Conservation (phyloP, 2,797 vertebrate species). For the Gymnothorax reevesii region DNA sequence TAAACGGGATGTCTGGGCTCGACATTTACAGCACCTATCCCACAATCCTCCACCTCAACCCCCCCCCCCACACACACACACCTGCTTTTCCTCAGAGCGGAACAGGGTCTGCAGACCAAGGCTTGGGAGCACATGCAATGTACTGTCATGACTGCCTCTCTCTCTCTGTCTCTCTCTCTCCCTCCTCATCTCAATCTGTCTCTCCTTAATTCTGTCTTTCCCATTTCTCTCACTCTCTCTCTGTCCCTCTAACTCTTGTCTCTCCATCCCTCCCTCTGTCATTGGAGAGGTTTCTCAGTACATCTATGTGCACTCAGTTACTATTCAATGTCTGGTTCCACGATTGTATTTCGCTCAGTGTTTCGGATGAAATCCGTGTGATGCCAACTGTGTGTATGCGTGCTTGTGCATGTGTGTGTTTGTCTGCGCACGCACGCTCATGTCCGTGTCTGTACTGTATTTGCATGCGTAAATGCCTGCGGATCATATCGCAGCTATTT, state of each 20-base stretch:
- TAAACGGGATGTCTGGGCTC: background rate
- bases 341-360: background rate
- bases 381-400: background rate
- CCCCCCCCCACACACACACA: constrained; percentile 18
- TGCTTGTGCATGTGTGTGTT: background rate
- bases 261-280: background rate
- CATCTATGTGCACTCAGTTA: background rate
- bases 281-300: too few species aligned
- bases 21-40: constrained; percentile 7
- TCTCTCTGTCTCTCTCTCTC: background rate
- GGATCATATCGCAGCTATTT: background rate
- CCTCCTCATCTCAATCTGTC: background rate
- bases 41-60: background rate
- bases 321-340: background rate
- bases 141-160: constrained; percentile 32
- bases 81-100: constrained; percentile 48
- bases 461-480: background rate
- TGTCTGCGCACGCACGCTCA: background rate
- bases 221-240: background rate
- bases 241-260: background rate
- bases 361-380: background rate
- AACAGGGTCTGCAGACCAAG: constrained; percentile 60
- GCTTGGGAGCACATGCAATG: constrained; percentile 53
- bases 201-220: constrained; percentile 15
- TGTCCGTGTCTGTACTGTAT: background rate